Base-by-base conservation (phyloP, 2,797 vertebrate genomes). In the Pteronotus mesoamericanus region DNA sequence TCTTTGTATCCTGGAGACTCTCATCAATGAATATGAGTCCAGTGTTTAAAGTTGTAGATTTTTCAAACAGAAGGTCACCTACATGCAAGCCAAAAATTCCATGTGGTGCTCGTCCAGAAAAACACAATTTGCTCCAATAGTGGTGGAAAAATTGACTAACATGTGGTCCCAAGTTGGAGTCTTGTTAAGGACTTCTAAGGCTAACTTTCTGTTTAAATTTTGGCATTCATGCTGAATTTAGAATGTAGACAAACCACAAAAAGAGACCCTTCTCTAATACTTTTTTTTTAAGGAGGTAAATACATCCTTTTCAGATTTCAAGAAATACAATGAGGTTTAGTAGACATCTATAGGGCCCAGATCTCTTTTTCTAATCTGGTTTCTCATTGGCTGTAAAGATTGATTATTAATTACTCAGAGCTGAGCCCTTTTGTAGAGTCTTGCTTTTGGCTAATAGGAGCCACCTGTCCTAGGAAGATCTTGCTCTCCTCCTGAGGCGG, bases 21-120 rank as follows among this genome's bases (percentile, higher is more conserved):
- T 78, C 19, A 82, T 48, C 82, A 59, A 29, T 84, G 64, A 93
- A 79, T 32, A 42, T 10, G 32, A 92, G 61, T 26, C 64, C 90
- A 84, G n/a, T 61, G 32, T 90, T 79, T 71, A 92, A 94, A 90
- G 75, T 3, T 48, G 71, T 57, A 44, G 48, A 71, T 82, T 91
- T 86, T 95, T 91, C 32, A 57, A 82, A 90, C 55, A 95, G 86
- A 68, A 91, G 68, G 91, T 92, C 85, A 92, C 74, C 24, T 69
- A 92, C 80, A 93, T 71, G 16, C 37, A 88, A 86, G 88, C 87
- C 71, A 94, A 91, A 91, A 82, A 92, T 77, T 86, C 95, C 91
- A 86, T 21, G 22, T 92, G 61, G 51, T 83, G 29, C 66, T 72
- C 2, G 9, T 95, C 88, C 46, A 95, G 77, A 82, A 64, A 78